phyloP scores from a whole-genome alignment of 2,797 vertebrate genomes.

The Chrosomus eos region DNA sequence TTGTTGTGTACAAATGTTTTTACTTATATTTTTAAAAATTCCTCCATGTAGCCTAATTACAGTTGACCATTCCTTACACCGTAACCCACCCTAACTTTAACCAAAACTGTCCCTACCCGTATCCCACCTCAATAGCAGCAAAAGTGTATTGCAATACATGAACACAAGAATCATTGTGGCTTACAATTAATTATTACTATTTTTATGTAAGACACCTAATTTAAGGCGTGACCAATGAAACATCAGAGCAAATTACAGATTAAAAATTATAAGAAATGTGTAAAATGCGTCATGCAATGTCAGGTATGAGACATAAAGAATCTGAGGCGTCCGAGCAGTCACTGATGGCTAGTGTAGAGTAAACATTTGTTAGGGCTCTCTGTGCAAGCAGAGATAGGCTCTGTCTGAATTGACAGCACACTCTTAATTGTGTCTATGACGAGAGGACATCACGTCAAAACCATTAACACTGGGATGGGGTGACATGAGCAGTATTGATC shows the following conservation, averaged over 20 bases:
- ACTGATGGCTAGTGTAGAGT: conserved; percentile 71
- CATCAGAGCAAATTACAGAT: neutral
- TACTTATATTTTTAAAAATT: neutral
- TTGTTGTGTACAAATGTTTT: neutral
- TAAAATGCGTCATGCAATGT: conserved; percentile 42
- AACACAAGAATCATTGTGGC: neutral
- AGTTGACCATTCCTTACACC: too few species aligned
- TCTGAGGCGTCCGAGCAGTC: conserved; percentile 56
- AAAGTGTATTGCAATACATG: neutral
- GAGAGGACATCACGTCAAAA: conserved; percentile 72
- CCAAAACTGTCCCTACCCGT: neutral
- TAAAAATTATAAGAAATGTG: neutral
- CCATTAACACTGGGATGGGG: conserved; percentile 76
- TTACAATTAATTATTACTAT: neutral
- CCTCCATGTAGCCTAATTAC: too few species aligned
- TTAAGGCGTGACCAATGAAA: neutral
- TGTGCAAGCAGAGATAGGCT: conserved; percentile 84
- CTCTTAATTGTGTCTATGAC: conserved; percentile 77
- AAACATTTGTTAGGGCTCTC: conserved; percentile 82
- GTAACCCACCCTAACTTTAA: too few species aligned
- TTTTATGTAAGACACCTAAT: neutral
- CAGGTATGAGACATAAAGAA: conserved; percentile 68
- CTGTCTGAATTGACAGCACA: conserved; percentile 72
- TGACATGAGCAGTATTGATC: conserved; percentile 82
- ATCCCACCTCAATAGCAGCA: neutral